Evolutionary conservation across 92 coral and sea anemone genomes (phyloP).

Genomic region (Parazoanthus darwini): DNA sequence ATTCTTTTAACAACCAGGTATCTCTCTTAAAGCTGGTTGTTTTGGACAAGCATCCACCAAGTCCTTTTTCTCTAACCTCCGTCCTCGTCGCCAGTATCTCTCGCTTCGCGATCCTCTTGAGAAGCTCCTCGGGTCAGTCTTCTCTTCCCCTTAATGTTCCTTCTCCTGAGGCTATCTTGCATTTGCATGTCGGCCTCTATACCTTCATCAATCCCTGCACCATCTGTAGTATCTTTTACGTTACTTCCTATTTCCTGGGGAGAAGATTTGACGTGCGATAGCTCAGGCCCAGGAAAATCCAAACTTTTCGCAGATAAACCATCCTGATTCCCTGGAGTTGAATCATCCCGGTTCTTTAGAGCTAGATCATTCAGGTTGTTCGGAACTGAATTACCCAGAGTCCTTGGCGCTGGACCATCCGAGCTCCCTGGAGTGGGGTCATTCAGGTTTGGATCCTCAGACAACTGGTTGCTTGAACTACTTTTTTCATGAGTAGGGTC

Average conservation of each 20-base stretch:
- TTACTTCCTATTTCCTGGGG: neutral
- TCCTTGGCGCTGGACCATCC: neutral
- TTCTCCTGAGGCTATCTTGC: slow-evolving; percentile 14
- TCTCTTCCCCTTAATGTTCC: slow-evolving; percentile 5
- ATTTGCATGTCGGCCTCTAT: neutral
- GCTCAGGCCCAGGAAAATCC: neutral
- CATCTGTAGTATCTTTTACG: neutral
- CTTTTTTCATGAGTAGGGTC: neutral
- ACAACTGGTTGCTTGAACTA: neutral
- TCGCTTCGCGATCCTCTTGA: neutral
- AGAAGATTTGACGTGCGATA: neutral
- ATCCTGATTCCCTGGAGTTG: neutral
- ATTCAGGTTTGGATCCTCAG: neutral
- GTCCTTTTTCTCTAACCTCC: neutral
- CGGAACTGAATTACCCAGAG: neutral
- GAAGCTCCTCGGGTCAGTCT: slow-evolving; percentile 16
- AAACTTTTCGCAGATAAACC: neutral
- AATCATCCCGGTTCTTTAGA: neutral
- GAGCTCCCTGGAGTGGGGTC: neutral
- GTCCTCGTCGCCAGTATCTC: slow-evolving; percentile 12
- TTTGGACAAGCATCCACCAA: neutral
- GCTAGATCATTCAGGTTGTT: neutral
- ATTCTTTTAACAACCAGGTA: too few species aligned
- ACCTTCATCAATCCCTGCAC: neutral
- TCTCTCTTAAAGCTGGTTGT: neutral